A percentile compares a stretch with the other conserved stretches of the same genome.
These are phyloP conservation scores for Dolichallabes microphthalmus DNA, from an alignment of 2,113 vertebrate genomes.

Conservation along the genomic window DNA sequence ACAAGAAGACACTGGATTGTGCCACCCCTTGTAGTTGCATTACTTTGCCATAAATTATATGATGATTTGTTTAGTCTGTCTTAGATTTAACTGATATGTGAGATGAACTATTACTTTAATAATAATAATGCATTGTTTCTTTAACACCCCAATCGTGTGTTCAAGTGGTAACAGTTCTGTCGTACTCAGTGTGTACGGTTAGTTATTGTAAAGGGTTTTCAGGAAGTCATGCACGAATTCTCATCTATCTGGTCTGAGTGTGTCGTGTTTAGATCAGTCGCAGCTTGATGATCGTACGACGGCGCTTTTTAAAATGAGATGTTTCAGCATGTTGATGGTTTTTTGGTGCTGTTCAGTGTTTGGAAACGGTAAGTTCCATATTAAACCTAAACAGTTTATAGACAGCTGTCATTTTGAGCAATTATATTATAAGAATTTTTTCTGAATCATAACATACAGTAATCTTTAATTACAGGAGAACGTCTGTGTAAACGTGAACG, in stretches of 20 bases:
- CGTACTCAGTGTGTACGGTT: neutral
- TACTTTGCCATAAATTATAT: too few species aligned
- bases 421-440: neutral
- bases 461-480: slow-evolving; percentile 10
- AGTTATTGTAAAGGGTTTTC: neutral
- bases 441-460: neutral
- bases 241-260: neutral
- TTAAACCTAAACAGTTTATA: neutral
- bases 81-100: too few species aligned
- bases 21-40: too few species aligned
- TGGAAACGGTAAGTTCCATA: neutral
- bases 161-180: too few species aligned
- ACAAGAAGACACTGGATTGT: too few species aligned
- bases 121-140: too few species aligned
- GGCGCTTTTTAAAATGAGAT: neutral
- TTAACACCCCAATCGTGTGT: too few species aligned
- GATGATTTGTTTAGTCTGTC: too few species aligned
- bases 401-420: neutral
- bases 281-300: neutral
- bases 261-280: neutral
- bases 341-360: neutral
- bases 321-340: neutral
- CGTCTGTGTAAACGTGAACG: neutral
- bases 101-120: too few species aligned
- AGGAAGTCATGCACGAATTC: neutral